phyloP scores from a whole-genome alignment of 1,140 invertebrate genomes.

The Drosophila arizonae region DNA sequence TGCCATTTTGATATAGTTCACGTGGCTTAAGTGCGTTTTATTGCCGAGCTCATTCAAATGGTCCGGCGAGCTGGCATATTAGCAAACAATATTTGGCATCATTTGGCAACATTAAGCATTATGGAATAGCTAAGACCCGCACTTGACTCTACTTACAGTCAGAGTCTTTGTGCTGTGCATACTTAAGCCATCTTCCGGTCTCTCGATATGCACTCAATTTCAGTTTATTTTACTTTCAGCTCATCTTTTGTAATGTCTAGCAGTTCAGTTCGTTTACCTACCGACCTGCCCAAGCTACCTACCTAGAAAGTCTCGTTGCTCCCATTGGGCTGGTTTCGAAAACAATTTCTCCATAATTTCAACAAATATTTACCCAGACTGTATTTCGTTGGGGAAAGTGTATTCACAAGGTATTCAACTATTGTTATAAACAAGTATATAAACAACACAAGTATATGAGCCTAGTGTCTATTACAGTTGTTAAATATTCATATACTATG shows the following conservation, averaged over 20 bases:
- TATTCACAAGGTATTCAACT: too few species aligned
- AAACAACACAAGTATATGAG: too few species aligned
- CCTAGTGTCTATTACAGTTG: too few species aligned
- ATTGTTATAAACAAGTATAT: too few species aligned
- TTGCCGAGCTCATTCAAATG: not conserved
- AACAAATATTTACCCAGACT: not conserved
- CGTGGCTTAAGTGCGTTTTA: conserved; percentile 25
- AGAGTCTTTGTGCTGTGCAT: conserved; percentile 31
- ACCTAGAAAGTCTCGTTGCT: not conserved
- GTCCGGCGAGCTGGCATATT: conserved; percentile 25
- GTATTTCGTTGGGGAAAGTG: not conserved
- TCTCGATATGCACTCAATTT: conserved; percentile 58
- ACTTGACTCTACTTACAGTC: not conserved
- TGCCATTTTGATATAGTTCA: conserved; percentile 58
- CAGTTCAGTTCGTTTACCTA: conserved; percentile 63
- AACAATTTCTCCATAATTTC: not conserved
- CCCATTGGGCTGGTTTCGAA: not conserved
- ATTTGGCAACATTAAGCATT: conserved; percentile 38
- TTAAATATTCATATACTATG: too few species aligned
- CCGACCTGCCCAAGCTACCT: not conserved
- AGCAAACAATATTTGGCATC: conserved; percentile 35
- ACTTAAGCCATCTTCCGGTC: conserved; percentile 28
- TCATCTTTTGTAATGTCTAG: conserved; percentile 60
- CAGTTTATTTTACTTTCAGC: conserved; percentile 71
- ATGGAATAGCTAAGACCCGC: not conserved